A percentile compares a stretch with the other conserved stretches of the same genome.
Evolutionary conservation across 2,113 vertebrate genomes (phyloP).

Genomic region (Noctilio leporinus): DNA sequence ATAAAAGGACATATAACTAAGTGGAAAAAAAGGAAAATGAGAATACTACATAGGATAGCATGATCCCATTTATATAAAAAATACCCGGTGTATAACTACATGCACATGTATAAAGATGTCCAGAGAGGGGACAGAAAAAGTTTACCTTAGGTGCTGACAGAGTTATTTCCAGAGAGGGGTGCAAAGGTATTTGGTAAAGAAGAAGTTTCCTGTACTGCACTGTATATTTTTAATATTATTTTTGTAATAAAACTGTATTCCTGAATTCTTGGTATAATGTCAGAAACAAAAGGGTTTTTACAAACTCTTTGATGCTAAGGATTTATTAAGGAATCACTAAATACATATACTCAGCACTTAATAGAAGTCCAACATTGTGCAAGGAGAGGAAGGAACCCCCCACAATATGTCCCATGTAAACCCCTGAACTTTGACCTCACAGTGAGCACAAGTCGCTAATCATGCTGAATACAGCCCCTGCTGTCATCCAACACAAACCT

Average conservation of each 20-base stretch:
- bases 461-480: fast-evolving
- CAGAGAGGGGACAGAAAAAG: neutral
- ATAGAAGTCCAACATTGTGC: too few relatives aligned
- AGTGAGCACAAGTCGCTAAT: neutral
- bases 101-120: neutral
- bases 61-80: neutral
- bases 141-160: neutral
- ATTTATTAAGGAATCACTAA: neutral
- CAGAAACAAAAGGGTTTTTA: neutral
- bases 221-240: neutral
- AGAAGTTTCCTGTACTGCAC: neutral
- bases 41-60: neutral
- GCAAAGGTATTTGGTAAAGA: neutral
- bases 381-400: fast-evolving
- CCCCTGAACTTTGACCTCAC: neutral
- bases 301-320: neutral
- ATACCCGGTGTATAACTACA: neutral
- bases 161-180: neutral
- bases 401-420: neutral
- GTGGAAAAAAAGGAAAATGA: neutral
- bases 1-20: neutral
- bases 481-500: neutral
- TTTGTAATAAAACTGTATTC: neutral
- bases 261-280: neutral
- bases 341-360: neutral